These are phyloP conservation scores for Mus caroli DNA, from an alignment of 2,797 vertebrate genomes.

Conservation along the genomic window DNA sequence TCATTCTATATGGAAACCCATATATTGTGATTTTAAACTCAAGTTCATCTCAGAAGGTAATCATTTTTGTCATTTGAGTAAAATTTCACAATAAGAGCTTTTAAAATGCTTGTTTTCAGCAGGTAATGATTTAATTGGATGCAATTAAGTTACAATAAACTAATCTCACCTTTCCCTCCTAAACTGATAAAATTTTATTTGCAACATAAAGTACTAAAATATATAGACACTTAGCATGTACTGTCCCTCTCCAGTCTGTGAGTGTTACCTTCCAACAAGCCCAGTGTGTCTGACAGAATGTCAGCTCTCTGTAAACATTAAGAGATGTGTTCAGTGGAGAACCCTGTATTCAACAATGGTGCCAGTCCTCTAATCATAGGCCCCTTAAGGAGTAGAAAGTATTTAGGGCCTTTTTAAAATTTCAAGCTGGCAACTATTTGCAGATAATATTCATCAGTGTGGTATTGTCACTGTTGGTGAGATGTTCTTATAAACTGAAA, in stretches of 20 bases:
- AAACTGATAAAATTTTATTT: constrained; percentile 60
- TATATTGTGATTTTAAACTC: constrained; percentile 15
- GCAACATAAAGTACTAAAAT: constrained; percentile 56
- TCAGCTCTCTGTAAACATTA: constrained; percentile 25
- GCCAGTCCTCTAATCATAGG: background rate
- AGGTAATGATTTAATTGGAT: constrained; percentile 46
- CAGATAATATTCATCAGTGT: background rate
- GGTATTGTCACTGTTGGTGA: background rate
- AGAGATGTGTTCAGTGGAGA: background rate
- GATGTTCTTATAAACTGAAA: constrained; percentile 24
- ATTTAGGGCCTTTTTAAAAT: constrained; percentile 37
- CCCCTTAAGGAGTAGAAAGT: constrained; percentile 13
- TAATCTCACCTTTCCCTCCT: background rate
- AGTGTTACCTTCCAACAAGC: background rate
- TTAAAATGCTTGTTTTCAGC: constrained; percentile 63
- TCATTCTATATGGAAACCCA: constrained; percentile 16
- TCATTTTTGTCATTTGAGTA: constrained; percentile 43
- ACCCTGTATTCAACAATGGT: background rate
- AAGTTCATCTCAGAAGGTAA: constrained; percentile 41
- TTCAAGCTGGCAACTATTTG: constrained; percentile 7
- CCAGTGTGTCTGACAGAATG: background rate
- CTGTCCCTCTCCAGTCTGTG: background rate
- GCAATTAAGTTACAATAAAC: constrained; percentile 55
- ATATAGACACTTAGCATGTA: background rate
- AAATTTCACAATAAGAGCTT: constrained; percentile 38